Base-by-base conservation (phyloP, 2,888 invertebrate species). In the Ormia ochracea region DNA sequence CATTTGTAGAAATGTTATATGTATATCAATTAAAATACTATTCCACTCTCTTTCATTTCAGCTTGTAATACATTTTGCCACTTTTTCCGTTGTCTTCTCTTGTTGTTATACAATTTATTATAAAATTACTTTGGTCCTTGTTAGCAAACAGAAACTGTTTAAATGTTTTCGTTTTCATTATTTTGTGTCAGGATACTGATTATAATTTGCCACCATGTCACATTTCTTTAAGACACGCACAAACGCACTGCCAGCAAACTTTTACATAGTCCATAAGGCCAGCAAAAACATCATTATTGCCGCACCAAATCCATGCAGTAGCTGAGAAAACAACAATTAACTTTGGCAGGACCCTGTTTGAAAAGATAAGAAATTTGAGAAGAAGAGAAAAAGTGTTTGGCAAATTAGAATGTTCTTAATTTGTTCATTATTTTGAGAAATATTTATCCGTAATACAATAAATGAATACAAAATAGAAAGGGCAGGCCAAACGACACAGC, bases 41-140 rank as follows among this genome's bases (percentile, higher is more conserved):
- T 12, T 61, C 61, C 7, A 19, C 48, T 21, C 28, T 56, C 23
- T 45, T 41, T 7, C 14, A 3, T 26, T 59, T 23, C 9, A 14
- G 33, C n/a, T 73, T 63, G 48, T 56, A 41, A 41, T 56, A 21
- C 26, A 19, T 12, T 14, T 48, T 43, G 21, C 31, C 3, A 2
- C n/a, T 65, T 50, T 50, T 50, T 5, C 12, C 12, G 41, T 28
- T 45, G n/a, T 3, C n/a, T 45, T 23, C 21, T 54, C 23, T n/a
- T n/a, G n/a, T 31, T 14, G 7, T 45, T 23, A 69, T 63, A 63
- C 56, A 63, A 48, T 77, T 56, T 63, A 70, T 65, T 56, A 50
- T 77, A 77, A 70, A 77, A 77, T 77, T 77, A 77, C 66, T 74
- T n/a, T 74, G 48, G 19, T 63, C 23, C 17, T 66, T 66, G 23